A percentile compares a stretch with the other conserved stretches of the same genome.
These are phyloP conservation scores for Campylorhamphus procurvoides DNA, from an alignment of 2,113 vertebrate species.

Conservation along the genomic window DNA sequence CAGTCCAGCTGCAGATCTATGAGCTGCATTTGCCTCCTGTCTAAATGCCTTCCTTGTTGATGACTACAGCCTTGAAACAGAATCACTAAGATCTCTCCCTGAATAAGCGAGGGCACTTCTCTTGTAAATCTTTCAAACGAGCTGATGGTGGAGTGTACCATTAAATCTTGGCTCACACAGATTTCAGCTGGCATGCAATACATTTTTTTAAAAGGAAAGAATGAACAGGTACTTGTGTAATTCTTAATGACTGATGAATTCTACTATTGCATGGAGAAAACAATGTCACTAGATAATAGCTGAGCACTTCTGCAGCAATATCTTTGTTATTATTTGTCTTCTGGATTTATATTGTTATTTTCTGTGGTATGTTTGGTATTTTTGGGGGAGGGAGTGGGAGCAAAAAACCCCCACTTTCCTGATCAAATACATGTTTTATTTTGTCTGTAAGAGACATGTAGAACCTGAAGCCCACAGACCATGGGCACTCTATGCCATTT, in stretches of 20 bases:
- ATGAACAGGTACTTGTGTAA: neutral
- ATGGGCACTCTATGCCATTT: neutral
- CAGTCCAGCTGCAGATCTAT: neutral
- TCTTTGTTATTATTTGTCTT: neutral
- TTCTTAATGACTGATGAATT: conserved; percentile 43
- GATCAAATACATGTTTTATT: neutral
- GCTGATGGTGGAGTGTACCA: neutral
- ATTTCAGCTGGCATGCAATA: neutral
- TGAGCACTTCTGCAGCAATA: neutral
- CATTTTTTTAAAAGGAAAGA: neutral
- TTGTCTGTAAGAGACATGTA: neutral
- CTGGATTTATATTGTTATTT: neutral
- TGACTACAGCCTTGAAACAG: conserved; percentile 11
- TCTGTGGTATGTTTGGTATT: neutral
- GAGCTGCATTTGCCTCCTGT: neutral
- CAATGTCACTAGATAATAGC: neutral
- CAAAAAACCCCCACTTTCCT: neutral
- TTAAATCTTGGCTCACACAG: neutral
- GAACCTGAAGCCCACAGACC: neutral
- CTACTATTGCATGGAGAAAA: neutral
- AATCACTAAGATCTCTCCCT: neutral
- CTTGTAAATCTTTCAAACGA: neutral
- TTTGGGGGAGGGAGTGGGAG: neutral
- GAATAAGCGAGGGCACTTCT: neutral
- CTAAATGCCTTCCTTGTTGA: neutral